Evolutionary conservation across 1,140 invertebrate genomes (phyloP).

Genomic region (Camponotus pennsylvanicus): DNA sequence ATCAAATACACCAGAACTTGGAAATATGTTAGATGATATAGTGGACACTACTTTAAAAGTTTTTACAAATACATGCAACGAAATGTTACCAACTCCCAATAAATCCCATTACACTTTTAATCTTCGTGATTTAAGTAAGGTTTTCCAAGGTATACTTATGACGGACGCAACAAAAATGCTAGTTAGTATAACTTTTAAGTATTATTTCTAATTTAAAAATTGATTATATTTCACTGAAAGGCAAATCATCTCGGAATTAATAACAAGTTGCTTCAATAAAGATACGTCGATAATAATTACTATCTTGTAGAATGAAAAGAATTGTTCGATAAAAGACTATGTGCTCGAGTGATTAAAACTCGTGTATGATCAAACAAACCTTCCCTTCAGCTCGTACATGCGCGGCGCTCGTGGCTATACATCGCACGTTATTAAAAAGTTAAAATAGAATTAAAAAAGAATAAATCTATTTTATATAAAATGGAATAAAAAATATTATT

Average conservation of each 20-base stretch:
- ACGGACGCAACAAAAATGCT: slow-evolving; percentile 85
- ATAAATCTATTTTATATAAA: not conserved
- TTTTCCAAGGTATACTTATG: slow-evolving; percentile 92
- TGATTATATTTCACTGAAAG: not conserved
- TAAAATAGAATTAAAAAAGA: not conserved
- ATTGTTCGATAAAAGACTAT: not conserved
- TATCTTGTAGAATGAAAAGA: not conserved
- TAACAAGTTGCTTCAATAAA: not conserved
- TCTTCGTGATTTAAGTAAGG: slow-evolving; percentile 90
- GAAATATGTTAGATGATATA: slow-evolving; percentile 84
- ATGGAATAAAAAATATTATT: not conserved
- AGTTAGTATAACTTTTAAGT: slow-evolving; percentile 76
- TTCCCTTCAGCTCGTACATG: not conserved
- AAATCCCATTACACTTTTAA: slow-evolving; percentile 93
- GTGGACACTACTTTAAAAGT: slow-evolving; percentile 88
- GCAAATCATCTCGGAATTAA: not conserved
- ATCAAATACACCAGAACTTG: slow-evolving; percentile 79
- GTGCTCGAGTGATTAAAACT: slow-evolving; percentile 9
- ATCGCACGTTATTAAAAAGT: not conserved
- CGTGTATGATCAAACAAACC: slow-evolving; percentile 15
- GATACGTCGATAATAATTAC: not conserved
- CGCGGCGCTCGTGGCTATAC: not conserved
- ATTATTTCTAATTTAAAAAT: not conserved
- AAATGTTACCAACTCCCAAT: slow-evolving; percentile 89
- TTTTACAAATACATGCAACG: slow-evolving; percentile 88